Percentiles rank a stretch among this genome's conserved stretches.
Evolutionary conservation across 1,140 invertebrate species (phyloP).

Genomic region (Aradophagus sp.): DNA sequence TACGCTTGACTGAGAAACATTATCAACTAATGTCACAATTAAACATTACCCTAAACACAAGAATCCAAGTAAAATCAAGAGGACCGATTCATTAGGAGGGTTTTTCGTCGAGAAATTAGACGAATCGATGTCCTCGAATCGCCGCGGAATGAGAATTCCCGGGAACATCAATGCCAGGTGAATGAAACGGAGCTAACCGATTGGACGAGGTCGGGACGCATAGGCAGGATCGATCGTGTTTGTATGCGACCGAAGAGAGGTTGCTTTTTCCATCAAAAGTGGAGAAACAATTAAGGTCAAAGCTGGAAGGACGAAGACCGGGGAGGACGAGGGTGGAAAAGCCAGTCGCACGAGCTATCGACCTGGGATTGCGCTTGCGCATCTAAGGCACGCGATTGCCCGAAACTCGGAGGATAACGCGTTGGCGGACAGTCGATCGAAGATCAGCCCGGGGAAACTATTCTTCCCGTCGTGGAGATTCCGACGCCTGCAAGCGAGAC

Average conservation of each 20-base stretch:
- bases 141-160: conserved; percentile 40
- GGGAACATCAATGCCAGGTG: conserved; percentile 63
- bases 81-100: too few relatives aligned
- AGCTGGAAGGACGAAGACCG: conserved; percentile 27
- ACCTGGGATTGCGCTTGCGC: conserved; percentile 69
- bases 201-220: neutral
- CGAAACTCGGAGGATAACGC: conserved; percentile 45
- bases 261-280: too few relatives aligned
- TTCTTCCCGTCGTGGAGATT: conserved; percentile 61
- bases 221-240: too few relatives aligned
- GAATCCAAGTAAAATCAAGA: too few relatives aligned
- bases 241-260: too few relatives aligned
- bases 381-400: conserved; percentile 61
- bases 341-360: conserved; percentile 57
- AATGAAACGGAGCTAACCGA: conserved; percentile 1
- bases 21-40: too few relatives aligned
- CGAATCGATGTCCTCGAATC: conserved; percentile 1
- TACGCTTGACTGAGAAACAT: conserved; percentile 2
- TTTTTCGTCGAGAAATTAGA: too few relatives aligned
- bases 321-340: conserved; percentile 9
- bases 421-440: conserved; percentile 57
- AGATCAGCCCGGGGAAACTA: conserved; percentile 32
- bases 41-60: too few relatives aligned
- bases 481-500: conserved; percentile 65
- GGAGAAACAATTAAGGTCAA: conserved; percentile 40